Evolutionary conservation across 2,797 vertebrate species (phyloP), one percentile per base, ranked within the genome.

Genomic region (Coregonus sp.): DNA sequence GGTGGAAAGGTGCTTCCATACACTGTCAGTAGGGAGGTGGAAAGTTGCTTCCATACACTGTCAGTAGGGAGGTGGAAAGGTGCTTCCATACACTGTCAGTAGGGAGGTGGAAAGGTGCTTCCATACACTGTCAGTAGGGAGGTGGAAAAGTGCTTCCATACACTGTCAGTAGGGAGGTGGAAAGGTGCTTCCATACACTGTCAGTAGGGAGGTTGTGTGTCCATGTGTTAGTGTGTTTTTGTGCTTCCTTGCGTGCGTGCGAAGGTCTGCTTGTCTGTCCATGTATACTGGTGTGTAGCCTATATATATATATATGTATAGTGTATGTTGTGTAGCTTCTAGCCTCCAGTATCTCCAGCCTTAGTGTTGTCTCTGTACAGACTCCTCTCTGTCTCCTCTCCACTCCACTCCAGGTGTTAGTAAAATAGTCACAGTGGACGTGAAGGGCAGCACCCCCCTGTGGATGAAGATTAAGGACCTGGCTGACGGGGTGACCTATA

Each of bases 391-490:
- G 18, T 59, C 92, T 93, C 56, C 56, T 59, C 56, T 18, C 54
- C 5, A 6, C 54, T 56, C 54, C 92, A 93, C 92, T 80, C 29
- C 95, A 99, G 98, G 98, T 25, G 95, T 99, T 90, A 99, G 98
- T 94, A 99, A 99, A 94, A 97, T 98, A 9, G 98, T 99, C 85
- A 99, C 98, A 0, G 97, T 99, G 91, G 98, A 99, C 0, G 97
- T 99, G 90, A 99, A 98, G 88, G 98, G 96, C 66, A 95, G 84
- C 81, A 91, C 95, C 86, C 96, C 97, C 0, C 89, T 96, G 80
- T 99, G 98, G 98, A 94, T 99, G 94, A 98, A 98, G 92, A 94
- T 99, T 84, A 99, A 98, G 89, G 98, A 99, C 89, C 92, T 99
- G 80, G 95, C 95, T 0, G 98, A 99, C 59, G 98, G 97, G 0